phyloP scores from a whole-genome alignment of 2,888 invertebrate species.

The Apeira syringaria region DNA sequence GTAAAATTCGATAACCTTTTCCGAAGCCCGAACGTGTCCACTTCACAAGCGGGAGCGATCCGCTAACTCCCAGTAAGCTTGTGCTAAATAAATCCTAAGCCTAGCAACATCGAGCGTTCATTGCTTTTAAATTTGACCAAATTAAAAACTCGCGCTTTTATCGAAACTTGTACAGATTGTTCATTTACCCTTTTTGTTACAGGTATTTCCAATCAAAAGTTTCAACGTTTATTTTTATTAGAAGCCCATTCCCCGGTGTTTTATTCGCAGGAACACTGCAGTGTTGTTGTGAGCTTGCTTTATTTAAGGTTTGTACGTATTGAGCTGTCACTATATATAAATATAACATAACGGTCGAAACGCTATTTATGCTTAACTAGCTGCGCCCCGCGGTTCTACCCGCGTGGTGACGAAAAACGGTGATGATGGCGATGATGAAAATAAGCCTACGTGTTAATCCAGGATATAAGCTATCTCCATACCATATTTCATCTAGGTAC shows the following conservation, averaged over 20 bases:
- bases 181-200: slow-evolving; percentile 30
- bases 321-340: too few species aligned
- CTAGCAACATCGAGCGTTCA: slow-evolving; percentile 2
- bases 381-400: too few species aligned
- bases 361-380: too few species aligned
- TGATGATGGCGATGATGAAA: too few species aligned
- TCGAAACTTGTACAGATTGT: slow-evolving; percentile 44
- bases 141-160: slow-evolving; percentile 51
- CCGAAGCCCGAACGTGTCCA: slow-evolving; percentile 31
- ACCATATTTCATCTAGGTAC: too few species aligned
- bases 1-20: slow-evolving; percentile 57
- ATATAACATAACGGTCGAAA: too few species aligned
- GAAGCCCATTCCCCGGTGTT: slow-evolving; percentile 29
- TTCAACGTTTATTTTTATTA: slow-evolving; percentile 36
- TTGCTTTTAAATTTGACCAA: slow-evolving; percentile 44
- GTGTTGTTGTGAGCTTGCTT: too few species aligned
- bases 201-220: slow-evolving; percentile 43
- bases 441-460: too few species aligned
- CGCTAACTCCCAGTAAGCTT: slow-evolving; percentile 2
- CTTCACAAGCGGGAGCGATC: slow-evolving; percentile 30
- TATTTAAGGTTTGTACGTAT: too few species aligned
- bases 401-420: too few species aligned
- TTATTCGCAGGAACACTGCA: slow-evolving; percentile 30
- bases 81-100: background rate
- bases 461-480: too few species aligned